Evolutionary conservation across 2,888 invertebrate species (phyloP).

Genomic region (Mactromeris polynyma): DNA sequence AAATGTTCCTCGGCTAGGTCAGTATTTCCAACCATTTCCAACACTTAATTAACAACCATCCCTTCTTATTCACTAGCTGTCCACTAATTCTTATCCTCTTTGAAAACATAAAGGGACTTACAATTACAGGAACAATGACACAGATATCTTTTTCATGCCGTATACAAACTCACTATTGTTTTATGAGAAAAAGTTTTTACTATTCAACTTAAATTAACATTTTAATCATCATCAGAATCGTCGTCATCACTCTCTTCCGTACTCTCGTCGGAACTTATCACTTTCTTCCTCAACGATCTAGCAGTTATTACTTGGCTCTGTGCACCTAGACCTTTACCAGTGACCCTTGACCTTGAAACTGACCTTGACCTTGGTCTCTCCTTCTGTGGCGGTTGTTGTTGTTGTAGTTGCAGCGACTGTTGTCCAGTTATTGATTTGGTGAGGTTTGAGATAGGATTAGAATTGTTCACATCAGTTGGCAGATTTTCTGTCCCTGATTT

Average conservation of each 20-base stretch:
- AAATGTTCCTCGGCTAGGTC: too few relatives aligned
- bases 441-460: conserved; percentile 29
- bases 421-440: neutral
- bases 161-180: too few relatives aligned
- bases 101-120: too few relatives aligned
- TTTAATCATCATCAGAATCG: conserved; percentile 45
- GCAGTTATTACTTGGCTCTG: conserved; percentile 17
- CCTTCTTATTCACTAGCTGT: too few relatives aligned
- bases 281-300: conserved; percentile 47
- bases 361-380: conserved; percentile 59
- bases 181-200: too few relatives aligned
- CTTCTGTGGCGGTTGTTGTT: conserved; percentile 21
- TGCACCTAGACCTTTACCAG: conserved; percentile 34
- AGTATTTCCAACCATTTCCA: too few relatives aligned
- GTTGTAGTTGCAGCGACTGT: conserved; percentile 7
- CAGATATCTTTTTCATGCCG: too few relatives aligned
- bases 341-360: conserved; percentile 55
- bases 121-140: too few relatives aligned
- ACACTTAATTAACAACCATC: too few relatives aligned
- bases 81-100: too few relatives aligned
- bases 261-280: conserved; percentile 71
- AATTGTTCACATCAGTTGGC: conserved; percentile 33
- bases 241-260: conserved; percentile 64
- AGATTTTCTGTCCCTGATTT: conserved; percentile 6
- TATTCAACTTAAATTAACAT: neutral